phyloP scores from a whole-genome alignment of 2,888 invertebrate genomes.

The Hesperia comma region DNA sequence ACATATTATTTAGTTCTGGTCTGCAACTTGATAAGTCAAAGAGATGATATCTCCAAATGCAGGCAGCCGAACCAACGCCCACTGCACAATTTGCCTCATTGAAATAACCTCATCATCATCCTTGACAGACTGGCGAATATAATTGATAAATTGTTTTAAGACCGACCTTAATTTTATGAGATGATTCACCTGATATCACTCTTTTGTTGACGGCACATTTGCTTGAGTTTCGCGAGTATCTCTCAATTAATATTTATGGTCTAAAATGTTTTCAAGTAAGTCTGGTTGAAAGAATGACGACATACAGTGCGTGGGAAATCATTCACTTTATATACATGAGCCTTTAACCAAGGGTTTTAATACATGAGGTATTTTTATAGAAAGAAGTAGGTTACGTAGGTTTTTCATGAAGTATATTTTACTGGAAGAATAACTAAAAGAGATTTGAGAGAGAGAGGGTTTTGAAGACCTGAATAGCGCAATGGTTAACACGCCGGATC shows the following conservation, averaged over 20 bases:
- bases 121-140: slow-evolving; percentile 37
- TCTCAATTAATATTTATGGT: slow-evolving; percentile 1
- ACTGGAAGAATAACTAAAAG: too few species aligned
- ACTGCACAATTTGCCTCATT: slow-evolving; percentile 50
- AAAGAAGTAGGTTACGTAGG: too few species aligned
- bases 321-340: background rate
- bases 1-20: too few species aligned
- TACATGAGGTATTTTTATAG: too few species aligned
- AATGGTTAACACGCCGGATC: too few species aligned
- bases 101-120: slow-evolving; percentile 36
- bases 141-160: slow-evolving; percentile 39
- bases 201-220: slow-evolving; percentile 4
- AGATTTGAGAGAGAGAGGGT: too few species aligned
- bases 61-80: slow-evolving; percentile 41
- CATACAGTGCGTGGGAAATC: background rate
- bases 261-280: background rate
- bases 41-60: background rate
- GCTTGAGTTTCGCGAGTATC: background rate
- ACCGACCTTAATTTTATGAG: slow-evolving; percentile 29
- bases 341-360: too few species aligned
- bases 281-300: background rate
- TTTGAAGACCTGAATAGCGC: too few species aligned
- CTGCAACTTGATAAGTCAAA: slow-evolving; percentile 29
- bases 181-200: slow-evolving; percentile 4
- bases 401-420: too few species aligned